phyloP scores from a whole-genome alignment of 2,113 vertebrate species.

The Dunckerocampus dactyliophorus region DNA sequence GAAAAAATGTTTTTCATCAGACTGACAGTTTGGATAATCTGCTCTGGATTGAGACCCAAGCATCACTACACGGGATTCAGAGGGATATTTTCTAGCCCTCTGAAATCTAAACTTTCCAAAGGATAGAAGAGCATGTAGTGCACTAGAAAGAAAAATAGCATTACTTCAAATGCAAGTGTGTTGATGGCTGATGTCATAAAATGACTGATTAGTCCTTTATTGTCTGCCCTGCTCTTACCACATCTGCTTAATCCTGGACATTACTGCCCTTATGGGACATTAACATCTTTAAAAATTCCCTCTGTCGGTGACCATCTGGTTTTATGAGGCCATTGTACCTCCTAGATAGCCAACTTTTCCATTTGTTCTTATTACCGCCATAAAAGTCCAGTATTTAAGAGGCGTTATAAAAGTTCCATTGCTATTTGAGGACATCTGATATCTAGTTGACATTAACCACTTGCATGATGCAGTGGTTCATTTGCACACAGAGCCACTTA shows the following conservation, averaged over 20 bases:
- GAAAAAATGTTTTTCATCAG: constrained; percentile 44
- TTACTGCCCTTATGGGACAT: constrained; percentile 55
- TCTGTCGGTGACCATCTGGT: constrained; percentile 64
- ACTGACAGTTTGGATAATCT: constrained; percentile 58
- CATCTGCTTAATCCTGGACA: constrained; percentile 61
- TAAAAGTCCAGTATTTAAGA: constrained; percentile 67
- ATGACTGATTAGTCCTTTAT: constrained; percentile 52
- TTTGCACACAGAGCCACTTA: constrained; percentile 38
- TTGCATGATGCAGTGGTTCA: constrained; percentile 40
- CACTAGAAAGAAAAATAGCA: constrained; percentile 21
- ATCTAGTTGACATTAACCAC: constrained; percentile 51
- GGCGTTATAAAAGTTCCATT: constrained; percentile 54
- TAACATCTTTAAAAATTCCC: constrained; percentile 53
- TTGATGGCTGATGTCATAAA: constrained; percentile 53
- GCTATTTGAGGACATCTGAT: constrained; percentile 53
- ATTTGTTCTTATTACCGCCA: constrained; percentile 63
- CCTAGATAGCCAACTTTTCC: constrained; percentile 48
- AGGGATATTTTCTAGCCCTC: constrained; percentile 29
- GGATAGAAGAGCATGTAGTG: constrained; percentile 5
- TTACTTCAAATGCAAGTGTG: constrained; percentile 35
- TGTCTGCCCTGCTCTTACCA: constrained; percentile 39
- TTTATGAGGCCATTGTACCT: constrained; percentile 62
- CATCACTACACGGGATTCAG: constrained; percentile 13
- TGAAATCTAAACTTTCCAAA: constrained; percentile 16
- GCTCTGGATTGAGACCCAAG: constrained; percentile 39